These are phyloP conservation scores for Eustalomyia histrio DNA, from an alignment of 2,888 invertebrate species.

Conservation along the genomic window DNA sequence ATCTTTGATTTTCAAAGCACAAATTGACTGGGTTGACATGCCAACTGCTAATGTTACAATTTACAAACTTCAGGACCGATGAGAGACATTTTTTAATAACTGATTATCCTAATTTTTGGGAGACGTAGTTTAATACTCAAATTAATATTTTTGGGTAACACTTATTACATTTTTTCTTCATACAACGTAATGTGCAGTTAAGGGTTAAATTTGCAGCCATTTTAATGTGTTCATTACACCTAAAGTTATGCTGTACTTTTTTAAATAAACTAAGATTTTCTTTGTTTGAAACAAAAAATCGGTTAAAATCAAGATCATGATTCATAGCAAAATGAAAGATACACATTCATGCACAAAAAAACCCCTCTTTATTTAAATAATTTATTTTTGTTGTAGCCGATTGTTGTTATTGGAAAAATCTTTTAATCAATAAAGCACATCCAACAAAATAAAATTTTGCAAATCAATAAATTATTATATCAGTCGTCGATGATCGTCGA, in stretches of 20 bases:
- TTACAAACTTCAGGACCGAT: too few relatives aligned
- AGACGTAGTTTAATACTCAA: too few relatives aligned
- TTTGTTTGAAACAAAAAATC: constrained; percentile 9
- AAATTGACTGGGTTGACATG: too few relatives aligned
- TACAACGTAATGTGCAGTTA: too few relatives aligned
- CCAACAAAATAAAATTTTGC: constrained; percentile 50
- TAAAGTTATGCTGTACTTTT: constrained; percentile 34
- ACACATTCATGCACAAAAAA: constrained; percentile 19
- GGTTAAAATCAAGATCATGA: constrained; percentile 27
- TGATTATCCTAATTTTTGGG: too few relatives aligned
- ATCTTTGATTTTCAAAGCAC: too few relatives aligned
- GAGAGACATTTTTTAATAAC: too few relatives aligned
- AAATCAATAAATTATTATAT: constrained; percentile 56
- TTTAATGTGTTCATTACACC: not conserved
- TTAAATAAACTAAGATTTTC: not conserved
- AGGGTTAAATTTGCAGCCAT: not conserved
- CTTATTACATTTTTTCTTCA: too few relatives aligned
- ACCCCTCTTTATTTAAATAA: constrained; percentile 38
- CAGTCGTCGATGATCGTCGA: constrained; percentile 60
- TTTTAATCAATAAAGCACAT: constrained; percentile 55
- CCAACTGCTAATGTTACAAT: too few relatives aligned
- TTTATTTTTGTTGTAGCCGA: constrained; percentile 28
- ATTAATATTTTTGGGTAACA: too few relatives aligned
- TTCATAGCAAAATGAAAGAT: constrained; percentile 16
- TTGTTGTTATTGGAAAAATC: constrained; percentile 61